These are phyloP conservation scores for Natrix natrix DNA, from an alignment of 2,797 vertebrate genomes.

Conservation along the genomic window DNA sequence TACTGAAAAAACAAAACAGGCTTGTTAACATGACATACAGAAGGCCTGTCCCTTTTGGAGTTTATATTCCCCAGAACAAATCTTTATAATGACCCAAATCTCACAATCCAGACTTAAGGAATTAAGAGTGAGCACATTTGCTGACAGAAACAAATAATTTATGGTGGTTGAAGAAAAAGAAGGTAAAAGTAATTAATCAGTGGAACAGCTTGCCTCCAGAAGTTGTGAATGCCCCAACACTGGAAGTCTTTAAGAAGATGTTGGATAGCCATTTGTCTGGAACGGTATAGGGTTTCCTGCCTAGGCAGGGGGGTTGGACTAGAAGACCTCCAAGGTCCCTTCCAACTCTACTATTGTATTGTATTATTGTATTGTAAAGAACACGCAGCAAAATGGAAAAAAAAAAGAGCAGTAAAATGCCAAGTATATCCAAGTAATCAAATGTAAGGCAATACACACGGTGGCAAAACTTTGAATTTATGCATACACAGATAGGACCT, in stretches of 20 bases:
- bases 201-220: too few relatives aligned
- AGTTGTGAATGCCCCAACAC: too few relatives aligned
- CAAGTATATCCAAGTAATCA: neutral
- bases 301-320: too few relatives aligned
- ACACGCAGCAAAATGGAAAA: neutral
- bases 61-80: neutral
- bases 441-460: neutral
- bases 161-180: neutral
- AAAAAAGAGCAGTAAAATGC: neutral
- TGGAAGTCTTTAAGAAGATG: too few relatives aligned
- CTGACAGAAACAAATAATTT: neutral
- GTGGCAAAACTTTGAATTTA: neutral
- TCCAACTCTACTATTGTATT: too few relatives aligned
- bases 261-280: too few relatives aligned
- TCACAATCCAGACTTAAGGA: neutral
- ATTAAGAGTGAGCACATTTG: neutral
- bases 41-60: neutral
- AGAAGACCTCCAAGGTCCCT: too few relatives aligned
- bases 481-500: neutral
- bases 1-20: constrained; percentile 37
- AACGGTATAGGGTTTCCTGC: too few relatives aligned
- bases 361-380: too few relatives aligned
- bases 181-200: neutral
- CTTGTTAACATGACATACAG: constrained; percentile 41
- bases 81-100: neutral